Evolutionary conservation across 2,888 invertebrate genomes (phyloP).

Genomic region (Euproctis similis): DNA sequence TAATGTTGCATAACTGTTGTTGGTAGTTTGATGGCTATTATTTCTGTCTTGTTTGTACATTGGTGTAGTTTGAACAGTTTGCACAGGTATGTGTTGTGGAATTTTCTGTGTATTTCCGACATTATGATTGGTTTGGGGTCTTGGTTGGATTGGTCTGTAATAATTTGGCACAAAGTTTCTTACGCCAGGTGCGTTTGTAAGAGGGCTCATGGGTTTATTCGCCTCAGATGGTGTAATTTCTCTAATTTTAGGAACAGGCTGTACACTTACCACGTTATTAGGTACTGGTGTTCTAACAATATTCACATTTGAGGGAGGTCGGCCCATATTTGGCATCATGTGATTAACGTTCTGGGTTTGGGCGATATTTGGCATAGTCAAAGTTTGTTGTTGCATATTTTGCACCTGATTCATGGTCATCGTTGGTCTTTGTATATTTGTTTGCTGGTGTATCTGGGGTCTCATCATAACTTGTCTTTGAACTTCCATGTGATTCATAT

Average conservation of each 20-base stretch:
- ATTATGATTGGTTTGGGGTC: constrained; percentile 26
- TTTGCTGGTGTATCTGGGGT: constrained; percentile 23
- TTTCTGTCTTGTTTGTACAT: constrained; percentile 13
- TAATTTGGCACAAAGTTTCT: constrained; percentile 29
- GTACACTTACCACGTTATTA: constrained; percentile 13
- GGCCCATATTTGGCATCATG: constrained; percentile 13
- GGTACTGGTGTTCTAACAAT: constrained; percentile 13
- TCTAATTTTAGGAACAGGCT: constrained; percentile 14
- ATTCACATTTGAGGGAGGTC: constrained; percentile 17
- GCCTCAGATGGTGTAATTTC: constrained; percentile 9
- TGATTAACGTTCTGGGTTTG: constrained; percentile 22
- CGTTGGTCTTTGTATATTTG: constrained; percentile 17
- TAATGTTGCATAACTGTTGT: constrained; percentile 11
- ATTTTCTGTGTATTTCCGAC: constrained; percentile 10
- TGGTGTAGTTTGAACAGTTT: constrained; percentile 9
- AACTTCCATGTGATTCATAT: constrained; percentile 17
- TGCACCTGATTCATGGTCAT: constrained; percentile 20
- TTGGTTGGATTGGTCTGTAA: constrained; percentile 48
- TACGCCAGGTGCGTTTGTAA: constrained; percentile 11
- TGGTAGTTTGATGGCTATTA: constrained; percentile 8
- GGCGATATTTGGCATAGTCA: constrained; percentile 14
- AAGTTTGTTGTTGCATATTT: constrained; percentile 16
- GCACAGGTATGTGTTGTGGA: constrained; percentile 12
- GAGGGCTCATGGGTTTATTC: constrained; percentile 8
- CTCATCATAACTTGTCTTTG: constrained; percentile 23